Percentiles rank a stretch among this genome's conserved stretches.
Conservation (phyloP, 2,113 vertebrate genomes). For the Gallinago paraguaiae region DNA sequence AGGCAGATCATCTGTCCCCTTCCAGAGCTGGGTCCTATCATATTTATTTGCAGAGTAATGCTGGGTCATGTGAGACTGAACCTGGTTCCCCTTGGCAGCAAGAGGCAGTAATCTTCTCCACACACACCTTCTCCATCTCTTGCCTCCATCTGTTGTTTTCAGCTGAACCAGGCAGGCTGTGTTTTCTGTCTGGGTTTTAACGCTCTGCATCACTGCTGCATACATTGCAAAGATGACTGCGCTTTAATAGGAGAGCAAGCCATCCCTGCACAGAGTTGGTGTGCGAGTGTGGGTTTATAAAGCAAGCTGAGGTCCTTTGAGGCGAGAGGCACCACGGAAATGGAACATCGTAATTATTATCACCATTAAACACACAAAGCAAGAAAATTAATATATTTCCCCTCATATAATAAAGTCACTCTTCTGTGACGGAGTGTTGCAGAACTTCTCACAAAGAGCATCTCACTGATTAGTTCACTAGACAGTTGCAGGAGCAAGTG, state of each 20-base stretch:
- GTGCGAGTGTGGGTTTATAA: not conserved
- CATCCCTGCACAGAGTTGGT: fast-evolving
- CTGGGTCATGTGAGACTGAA: not conserved
- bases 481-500: not conserved
- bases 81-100: not conserved
- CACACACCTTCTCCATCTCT: too few relatives aligned
- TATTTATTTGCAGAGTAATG: not conserved
- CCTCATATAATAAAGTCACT: not conserved
- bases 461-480: not conserved
- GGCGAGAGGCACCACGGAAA: not conserved
- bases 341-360: not conserved
- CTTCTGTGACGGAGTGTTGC: not conserved
- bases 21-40: not conserved
- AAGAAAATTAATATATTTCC: not conserved
- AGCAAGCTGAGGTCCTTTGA: not conserved
- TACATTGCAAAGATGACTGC: fast-evolving
- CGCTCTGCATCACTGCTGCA: not conserved
- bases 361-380: not conserved
- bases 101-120: not conserved
- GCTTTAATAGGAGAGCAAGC: not conserved
- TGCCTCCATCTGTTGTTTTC: not conserved
- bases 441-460: not conserved
- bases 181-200: not conserved
- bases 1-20: not conserved
- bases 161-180: not conserved